Evolutionary conservation across 2,113 vertebrate genomes (phyloP).

Genomic region (Uria aalge): DNA sequence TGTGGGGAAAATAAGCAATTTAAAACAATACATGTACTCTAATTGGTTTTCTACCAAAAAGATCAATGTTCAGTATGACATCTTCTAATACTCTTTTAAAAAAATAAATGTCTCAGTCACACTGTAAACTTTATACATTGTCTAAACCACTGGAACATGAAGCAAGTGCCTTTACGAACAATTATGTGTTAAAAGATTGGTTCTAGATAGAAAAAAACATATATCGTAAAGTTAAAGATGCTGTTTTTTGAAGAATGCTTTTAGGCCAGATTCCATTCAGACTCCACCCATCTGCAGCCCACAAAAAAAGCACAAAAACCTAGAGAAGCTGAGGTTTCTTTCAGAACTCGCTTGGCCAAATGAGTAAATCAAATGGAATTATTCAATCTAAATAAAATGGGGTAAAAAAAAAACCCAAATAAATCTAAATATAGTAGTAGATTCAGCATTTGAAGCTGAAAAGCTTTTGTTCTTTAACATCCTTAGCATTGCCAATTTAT

Average conservation of each 20-base stretch:
- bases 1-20: constrained; percentile 16
- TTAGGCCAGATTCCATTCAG: not conserved
- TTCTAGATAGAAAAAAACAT: constrained; percentile 18
- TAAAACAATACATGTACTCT: not conserved
- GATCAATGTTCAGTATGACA: not conserved
- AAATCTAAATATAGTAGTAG: not conserved
- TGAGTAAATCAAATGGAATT: not conserved
- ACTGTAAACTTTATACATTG: constrained; percentile 27
- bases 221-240: not conserved
- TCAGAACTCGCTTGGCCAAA: not conserved
- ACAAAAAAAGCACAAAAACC: not conserved
- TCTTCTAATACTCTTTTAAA: not conserved
- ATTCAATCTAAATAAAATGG: not conserved
- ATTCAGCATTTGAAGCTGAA: not conserved
- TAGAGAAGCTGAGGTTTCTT: not conserved
- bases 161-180: not conserved
- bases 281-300: not conserved
- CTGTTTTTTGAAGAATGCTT: not conserved
- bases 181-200: not conserved
- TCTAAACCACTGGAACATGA: constrained; percentile 10
- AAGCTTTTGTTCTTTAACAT: not conserved
- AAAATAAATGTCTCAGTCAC: constrained; percentile 35
- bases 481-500: not conserved
- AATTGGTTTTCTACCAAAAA: not conserved
- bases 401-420: not conserved